Conservation (phyloP, 2,888 invertebrate genomes). For the Zeuzera pyrina region DNA sequence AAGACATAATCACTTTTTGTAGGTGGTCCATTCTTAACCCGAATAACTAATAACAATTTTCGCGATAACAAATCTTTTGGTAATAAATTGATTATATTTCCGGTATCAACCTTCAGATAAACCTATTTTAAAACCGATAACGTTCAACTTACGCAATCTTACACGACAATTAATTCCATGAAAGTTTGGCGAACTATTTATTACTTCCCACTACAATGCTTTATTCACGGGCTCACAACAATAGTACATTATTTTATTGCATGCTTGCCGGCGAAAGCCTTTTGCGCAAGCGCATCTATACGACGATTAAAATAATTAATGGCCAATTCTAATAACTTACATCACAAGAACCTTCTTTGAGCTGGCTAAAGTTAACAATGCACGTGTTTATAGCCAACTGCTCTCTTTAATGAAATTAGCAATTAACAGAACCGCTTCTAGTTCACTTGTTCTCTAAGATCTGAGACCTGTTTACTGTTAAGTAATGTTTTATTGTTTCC, state of each 20-base stretch:
- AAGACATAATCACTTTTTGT: no score
- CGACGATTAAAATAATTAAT: conserved; percentile 65
- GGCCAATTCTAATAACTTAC: conserved; percentile 51
- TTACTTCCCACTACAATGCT: conserved; percentile 47
- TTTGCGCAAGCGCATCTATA: conserved; percentile 52
- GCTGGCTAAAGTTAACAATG: conserved; percentile 27
- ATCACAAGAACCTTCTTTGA: conserved; percentile 37
- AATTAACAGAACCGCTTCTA: conserved; percentile 15
- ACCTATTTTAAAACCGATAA: no score
- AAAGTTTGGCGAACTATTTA: conserved; percentile 36
- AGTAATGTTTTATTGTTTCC: no score
- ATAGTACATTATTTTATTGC: conserved; percentile 60
- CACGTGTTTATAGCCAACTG: conserved; percentile 17
- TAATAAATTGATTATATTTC: no score
- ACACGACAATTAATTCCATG: conserved; percentile 35
- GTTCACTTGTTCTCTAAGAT: conserved; percentile 1
- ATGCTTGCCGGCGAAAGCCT: conserved; percentile 45
- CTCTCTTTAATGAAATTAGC: conserved; percentile 23
- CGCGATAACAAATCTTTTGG: no score
- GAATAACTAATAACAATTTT: no score
- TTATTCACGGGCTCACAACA: conserved; percentile 52
- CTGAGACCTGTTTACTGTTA: no score
- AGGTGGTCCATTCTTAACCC: no score
- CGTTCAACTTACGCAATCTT: no score
- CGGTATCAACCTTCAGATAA: no score